Evolutionary conservation across 2,113 vertebrate genomes (phyloP), one percentile per base, ranked within the genome.

Genomic region (Alethe diademata): DNA sequence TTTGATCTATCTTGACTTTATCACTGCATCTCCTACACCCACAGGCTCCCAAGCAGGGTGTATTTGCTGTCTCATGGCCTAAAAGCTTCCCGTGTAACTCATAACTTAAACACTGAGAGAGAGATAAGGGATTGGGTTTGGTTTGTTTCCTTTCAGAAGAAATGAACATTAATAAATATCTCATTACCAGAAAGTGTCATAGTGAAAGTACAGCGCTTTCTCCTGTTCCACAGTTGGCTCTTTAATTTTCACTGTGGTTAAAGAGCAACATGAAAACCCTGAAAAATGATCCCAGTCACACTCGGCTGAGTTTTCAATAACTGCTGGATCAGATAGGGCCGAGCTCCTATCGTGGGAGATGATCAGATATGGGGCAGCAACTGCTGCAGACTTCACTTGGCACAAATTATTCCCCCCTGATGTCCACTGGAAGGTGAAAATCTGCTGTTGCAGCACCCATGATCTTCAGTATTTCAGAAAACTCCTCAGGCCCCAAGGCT

Each of bases 51-150:
- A 3, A 57, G 94, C 92, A 88, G 69, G 72, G 75, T 96, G 90
- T 90, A 95, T 96, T 97, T 97, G 95, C 95, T 97, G 96, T 93
- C 94, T 97, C 92, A 96, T 97, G 92, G 93, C 94, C 94, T 90
- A 62, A 96, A 92, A 95, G 82, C 96, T 97, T 97, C 95, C 93
- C 92, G 92, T 95, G 88, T 96, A 95, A 97, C 94, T 97, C 95
- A 96, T 96, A 96, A 92, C 92, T 95, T 94, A 96, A 96, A 94
- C 90, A 96, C 82, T 1, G 26, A 93, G 94, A 75, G 50, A 58
- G 75, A 91, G 90, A 97, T 96, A 96, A 96, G 75, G 94, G n/a
- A 71, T 93, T 65, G 51, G 78, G 75, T 93, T 96, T 96, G 93
- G 90, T 95, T 96, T 96, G 90, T 96, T 97, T 96, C 94, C 92